Evolutionary conservation across 2,888 invertebrate genomes (phyloP).

Genomic region (Sepioteuthis lessoniana): DNA sequence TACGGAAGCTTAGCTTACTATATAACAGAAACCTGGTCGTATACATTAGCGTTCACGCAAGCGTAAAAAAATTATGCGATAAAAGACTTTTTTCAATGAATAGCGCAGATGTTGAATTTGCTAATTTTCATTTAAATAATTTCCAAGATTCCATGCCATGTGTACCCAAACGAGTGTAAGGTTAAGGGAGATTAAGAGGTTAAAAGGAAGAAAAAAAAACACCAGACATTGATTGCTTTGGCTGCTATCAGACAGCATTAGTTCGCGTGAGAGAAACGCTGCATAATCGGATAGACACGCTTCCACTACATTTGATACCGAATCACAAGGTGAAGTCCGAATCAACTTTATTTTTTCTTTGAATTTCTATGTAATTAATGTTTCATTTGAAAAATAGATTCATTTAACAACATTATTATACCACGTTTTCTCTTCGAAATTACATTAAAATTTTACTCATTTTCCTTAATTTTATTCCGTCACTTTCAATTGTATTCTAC

Average conservation of each 20-base stretch:
- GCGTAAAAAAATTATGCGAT: too few species aligned
- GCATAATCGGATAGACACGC: not conserved
- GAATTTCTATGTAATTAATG: not conserved
- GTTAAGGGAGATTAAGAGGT: not conserved
- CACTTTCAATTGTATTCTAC: too few species aligned
- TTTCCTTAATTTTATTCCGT: too few species aligned
- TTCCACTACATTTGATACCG: conserved; percentile 17
- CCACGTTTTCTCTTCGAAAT: not conserved
- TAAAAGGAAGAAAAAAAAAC: not conserved
- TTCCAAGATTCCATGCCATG: too few species aligned
- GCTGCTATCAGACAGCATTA: not conserved
- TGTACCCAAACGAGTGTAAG: not conserved
- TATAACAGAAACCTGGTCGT: too few species aligned
- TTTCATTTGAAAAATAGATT: not conserved
- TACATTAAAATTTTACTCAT: too few species aligned
- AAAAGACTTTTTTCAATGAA: too few species aligned
- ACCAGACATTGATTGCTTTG: not conserved
- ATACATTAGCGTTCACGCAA: too few species aligned
- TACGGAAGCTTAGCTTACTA: too few species aligned
- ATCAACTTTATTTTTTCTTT: not conserved
- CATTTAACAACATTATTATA: too few species aligned
- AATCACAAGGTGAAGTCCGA: not conserved
- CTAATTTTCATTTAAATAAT: too few species aligned
- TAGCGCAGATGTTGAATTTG: too few species aligned
- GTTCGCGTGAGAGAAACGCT: not conserved